Evolutionary conservation across 92 coral and sea anemone species (phyloP).

Genomic region (Porites cylindrica): DNA sequence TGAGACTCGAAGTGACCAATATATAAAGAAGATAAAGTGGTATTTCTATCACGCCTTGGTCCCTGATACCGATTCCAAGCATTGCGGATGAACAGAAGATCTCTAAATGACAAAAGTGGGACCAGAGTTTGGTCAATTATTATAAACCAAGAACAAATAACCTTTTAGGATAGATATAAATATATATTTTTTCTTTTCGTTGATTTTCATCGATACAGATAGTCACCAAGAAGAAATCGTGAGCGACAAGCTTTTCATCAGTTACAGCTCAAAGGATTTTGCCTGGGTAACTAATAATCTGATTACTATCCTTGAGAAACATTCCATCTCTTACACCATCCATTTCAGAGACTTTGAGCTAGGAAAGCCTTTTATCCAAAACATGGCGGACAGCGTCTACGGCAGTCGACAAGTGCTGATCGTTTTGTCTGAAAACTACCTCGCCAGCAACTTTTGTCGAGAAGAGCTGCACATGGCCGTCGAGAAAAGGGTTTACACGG

Average conservation of each 20-base stretch:
- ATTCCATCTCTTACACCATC: slow-evolving; percentile 21
- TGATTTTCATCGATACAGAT: not conserved
- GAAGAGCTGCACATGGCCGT: slow-evolving; percentile 51
- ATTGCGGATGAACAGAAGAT: too few species aligned
- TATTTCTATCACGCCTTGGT: too few species aligned
- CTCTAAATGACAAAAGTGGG: too few species aligned
- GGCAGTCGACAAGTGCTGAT: slow-evolving; percentile 25
- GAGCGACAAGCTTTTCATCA: slow-evolving; percentile 27
- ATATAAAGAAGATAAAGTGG: too few species aligned
- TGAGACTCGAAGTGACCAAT: too few species aligned
- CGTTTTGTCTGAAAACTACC: slow-evolving; percentile 33
- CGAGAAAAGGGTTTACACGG: not conserved
- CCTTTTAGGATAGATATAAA: too few species aligned
- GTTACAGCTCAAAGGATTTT: not conserved
- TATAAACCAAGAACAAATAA: too few species aligned
- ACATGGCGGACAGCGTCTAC: slow-evolving; percentile 53
- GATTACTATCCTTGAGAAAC: not conserved
- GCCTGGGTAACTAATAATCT: not conserved
- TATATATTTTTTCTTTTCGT: not conserved
- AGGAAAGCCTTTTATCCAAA: slow-evolving; percentile 41
- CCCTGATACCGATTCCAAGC: too few species aligned
- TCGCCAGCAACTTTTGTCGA: slow-evolving; percentile 46
- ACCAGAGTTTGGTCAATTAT: too few species aligned
- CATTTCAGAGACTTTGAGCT: slow-evolving; percentile 49
- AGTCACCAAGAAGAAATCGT: not conserved